phyloP scores from a whole-genome alignment of 2,888 invertebrate species.

The Cylloceria caligata region DNA sequence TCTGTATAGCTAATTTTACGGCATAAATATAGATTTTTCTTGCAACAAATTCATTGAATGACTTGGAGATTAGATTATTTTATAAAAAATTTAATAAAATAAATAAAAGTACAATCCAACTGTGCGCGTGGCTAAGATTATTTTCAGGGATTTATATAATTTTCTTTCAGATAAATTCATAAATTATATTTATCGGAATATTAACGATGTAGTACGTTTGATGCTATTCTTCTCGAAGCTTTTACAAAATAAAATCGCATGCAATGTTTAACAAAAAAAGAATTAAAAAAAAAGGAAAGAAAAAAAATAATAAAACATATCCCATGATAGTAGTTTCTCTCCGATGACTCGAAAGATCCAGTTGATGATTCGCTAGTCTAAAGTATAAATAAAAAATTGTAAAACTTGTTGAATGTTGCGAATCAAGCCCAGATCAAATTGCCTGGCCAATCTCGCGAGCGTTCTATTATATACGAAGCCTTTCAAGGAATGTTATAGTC shows the following conservation, averaged over 20 bases:
- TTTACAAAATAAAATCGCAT: conserved; percentile 1
- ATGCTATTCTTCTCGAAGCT: neutral
- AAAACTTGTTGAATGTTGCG: conserved; percentile 17
- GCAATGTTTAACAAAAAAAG: neutral
- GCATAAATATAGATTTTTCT: neutral
- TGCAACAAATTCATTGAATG: neutral
- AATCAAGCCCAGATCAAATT: neutral
- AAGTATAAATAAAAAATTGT: conserved; percentile 5
- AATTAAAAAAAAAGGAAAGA: conserved; percentile 4
- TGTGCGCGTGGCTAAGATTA: too few species aligned
- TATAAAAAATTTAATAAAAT: too few species aligned
- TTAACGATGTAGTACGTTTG: neutral
- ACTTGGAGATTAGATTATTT: too few species aligned
- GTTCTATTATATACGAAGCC: conserved; percentile 17
- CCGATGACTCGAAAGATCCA: conserved; percentile 11
- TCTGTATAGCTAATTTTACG: too few species aligned
- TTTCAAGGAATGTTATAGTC: conserved; percentile 39
- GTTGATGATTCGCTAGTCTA: neutral
- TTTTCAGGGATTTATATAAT: too few species aligned
- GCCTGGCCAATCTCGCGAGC: conserved; percentile 9
- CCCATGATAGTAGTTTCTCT: neutral
- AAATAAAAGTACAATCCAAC: too few species aligned
- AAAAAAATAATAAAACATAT: neutral
- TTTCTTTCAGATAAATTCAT: too few species aligned
- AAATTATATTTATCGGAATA: too few species aligned